These are phyloP conservation scores for Abscondita cerata DNA, from an alignment of 2,888 invertebrate species.

Conservation along the genomic window DNA sequence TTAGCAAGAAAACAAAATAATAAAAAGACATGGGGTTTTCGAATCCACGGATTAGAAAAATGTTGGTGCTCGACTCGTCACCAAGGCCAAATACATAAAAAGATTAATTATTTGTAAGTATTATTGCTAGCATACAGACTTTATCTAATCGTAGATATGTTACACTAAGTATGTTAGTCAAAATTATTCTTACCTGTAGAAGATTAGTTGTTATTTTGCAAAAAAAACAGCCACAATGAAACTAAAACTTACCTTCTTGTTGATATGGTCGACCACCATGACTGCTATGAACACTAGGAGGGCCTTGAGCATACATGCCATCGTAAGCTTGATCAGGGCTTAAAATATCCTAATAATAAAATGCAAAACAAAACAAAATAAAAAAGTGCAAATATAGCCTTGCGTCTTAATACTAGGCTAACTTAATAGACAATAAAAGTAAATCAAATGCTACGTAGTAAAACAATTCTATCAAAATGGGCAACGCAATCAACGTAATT, in stretches of 20 bases:
- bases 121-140: too few relatives aligned
- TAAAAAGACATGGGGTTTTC: too few relatives aligned
- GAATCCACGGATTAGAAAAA: too few relatives aligned
- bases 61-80: too few relatives aligned
- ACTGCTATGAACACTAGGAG: conserved; percentile 84
- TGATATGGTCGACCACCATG: conserved; percentile 81
- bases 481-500: background rate
- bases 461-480: background rate
- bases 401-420: conserved; percentile 22
- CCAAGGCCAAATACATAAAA: too few relatives aligned
- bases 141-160: too few relatives aligned
- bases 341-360: conserved; percentile 81
- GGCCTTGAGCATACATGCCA: conserved; percentile 91
- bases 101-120: too few relatives aligned
- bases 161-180: background rate
- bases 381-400: conserved; percentile 38
- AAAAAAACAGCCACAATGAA: background rate
- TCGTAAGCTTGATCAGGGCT: conserved; percentile 93
- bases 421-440: background rate
- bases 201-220: conserved; percentile 7
- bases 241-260: conserved; percentile 77
- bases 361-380: conserved; percentile 51
- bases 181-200: background rate
- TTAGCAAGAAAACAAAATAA: too few relatives aligned
- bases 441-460: background rate